Conservation (phyloP, 2,797 vertebrate species). For the Aldrovandia affinis region DNA sequence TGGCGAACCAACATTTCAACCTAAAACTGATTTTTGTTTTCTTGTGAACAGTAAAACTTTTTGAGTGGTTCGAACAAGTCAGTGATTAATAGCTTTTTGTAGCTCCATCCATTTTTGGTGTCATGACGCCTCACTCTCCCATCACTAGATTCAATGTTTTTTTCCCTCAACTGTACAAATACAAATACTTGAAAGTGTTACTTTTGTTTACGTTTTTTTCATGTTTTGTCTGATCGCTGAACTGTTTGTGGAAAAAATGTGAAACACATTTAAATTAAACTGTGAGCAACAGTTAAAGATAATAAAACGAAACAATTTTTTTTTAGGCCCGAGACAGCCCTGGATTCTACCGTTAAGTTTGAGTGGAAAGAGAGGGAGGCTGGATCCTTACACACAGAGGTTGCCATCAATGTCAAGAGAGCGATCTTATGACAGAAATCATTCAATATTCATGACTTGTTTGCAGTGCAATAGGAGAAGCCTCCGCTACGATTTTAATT, state of each 20-base stretch:
- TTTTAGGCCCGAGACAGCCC: not conserved
- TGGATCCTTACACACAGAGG: not conserved
- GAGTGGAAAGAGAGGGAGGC: not conserved
- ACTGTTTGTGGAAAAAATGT: not conserved
- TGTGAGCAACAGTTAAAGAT: not conserved
- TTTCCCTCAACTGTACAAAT: no score
- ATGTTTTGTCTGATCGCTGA: not conserved
- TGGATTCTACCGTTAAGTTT: not conserved
- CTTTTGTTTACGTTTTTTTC: not conserved
- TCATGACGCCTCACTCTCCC: no score
- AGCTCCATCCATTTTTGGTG: no score
- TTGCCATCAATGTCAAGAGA: conserved; percentile 29
- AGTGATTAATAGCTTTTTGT: no score
- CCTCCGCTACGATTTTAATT: conserved; percentile 9
- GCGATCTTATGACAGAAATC: conserved; percentile 23
- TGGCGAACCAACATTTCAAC: not conserved
- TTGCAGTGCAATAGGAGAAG: conserved; percentile 21
- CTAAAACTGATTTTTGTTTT: no score
- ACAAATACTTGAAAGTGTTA: not conserved
- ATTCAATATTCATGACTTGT: conserved; percentile 34
- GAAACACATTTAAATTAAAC: not conserved
- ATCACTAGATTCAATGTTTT: no score
- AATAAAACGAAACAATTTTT: not conserved
- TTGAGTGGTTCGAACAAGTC: no score
- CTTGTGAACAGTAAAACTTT: no score